Evolutionary conservation across 2,113 vertebrate genomes (phyloP).

Genomic region (Siniperca knerii): DNA sequence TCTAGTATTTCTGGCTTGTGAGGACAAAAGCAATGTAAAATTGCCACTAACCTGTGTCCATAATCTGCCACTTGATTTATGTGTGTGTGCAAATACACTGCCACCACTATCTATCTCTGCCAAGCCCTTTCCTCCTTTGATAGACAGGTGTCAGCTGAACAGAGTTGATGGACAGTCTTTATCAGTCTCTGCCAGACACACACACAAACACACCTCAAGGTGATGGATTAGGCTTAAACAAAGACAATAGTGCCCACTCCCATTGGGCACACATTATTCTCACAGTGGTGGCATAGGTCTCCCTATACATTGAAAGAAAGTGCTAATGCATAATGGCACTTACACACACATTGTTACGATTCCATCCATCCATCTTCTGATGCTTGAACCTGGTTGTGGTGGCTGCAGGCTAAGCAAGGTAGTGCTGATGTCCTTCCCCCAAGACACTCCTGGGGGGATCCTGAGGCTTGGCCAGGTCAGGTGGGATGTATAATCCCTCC

Average conservation of each 20-base stretch:
- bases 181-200: constrained; percentile 70
- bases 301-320: constrained; percentile 15
- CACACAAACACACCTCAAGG: constrained; percentile 55
- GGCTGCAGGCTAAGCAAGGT: constrained; percentile 1
- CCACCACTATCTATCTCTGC: constrained; percentile 61
- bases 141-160: constrained; percentile 72
- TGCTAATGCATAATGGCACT: constrained; percentile 12
- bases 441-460: background rate
- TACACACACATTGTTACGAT: constrained; percentile 1
- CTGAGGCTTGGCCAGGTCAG: background rate
- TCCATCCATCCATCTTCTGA: constrained; percentile 6
- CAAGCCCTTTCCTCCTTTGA: constrained; percentile 63
- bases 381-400: background rate
- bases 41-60: constrained; percentile 12
- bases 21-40: constrained; percentile 3
- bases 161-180: constrained; percentile 72
- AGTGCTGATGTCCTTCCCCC: background rate
- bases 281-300: constrained; percentile 32
- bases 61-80: constrained; percentile 64
- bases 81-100: constrained; percentile 52
- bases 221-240: constrained; percentile 71
- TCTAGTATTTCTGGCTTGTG: background rate
- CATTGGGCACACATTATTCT: constrained; percentile 28
- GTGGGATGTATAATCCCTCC: constrained; percentile 16
- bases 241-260: constrained; percentile 58